phyloP scores from a whole-genome alignment of 2,113 vertebrate species.

The Phalacrocorax brasilianus region DNA sequence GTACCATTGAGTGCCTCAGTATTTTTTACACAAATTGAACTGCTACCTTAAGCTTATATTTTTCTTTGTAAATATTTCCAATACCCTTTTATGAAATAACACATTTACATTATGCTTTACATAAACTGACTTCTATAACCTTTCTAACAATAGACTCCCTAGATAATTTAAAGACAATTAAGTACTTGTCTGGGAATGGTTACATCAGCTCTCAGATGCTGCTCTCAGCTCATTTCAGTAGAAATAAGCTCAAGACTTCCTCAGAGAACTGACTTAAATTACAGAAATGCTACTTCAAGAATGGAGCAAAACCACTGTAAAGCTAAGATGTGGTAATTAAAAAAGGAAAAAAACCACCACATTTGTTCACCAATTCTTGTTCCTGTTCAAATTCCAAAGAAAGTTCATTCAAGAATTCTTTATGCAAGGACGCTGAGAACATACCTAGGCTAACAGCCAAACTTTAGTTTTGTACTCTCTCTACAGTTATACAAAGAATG shows the following conservation, averaged over 20 bases:
- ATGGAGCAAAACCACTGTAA: background rate
- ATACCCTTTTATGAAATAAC: background rate
- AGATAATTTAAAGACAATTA: background rate
- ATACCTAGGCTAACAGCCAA: background rate
- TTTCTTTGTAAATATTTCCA: background rate
- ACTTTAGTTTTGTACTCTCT: background rate
- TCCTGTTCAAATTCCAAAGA: background rate
- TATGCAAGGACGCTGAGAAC: background rate
- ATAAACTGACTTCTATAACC: background rate
- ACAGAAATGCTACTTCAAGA: background rate
- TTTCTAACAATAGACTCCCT: background rate
- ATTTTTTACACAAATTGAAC: background rate
- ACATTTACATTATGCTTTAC: background rate
- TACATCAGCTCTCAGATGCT: background rate
- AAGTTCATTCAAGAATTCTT: background rate
- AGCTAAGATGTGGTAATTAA: background rate
- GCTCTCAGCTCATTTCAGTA: background rate
- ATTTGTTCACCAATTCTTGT: background rate
- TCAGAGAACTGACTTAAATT: background rate
- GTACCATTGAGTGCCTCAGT: background rate
- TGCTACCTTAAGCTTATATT: background rate
- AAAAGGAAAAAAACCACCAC: background rate
- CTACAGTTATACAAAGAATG: background rate
- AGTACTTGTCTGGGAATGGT: background rate
- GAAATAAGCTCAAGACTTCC: background rate